phyloP scores from a whole-genome alignment of 2,113 vertebrate species.

The Diadophis punctatus region DNA sequence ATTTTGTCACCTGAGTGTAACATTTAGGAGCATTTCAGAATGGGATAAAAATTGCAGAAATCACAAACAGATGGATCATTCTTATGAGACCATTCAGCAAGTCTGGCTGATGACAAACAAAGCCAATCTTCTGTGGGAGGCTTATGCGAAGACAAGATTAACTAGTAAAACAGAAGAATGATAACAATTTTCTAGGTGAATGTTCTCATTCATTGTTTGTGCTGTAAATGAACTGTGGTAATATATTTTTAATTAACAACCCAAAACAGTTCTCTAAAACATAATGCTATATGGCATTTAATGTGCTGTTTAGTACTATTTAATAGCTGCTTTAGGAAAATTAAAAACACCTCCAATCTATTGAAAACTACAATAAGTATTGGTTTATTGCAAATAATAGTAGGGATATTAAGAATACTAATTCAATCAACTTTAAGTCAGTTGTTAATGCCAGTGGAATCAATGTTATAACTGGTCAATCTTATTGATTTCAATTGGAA shows the following conservation, averaged over 20 bases:
- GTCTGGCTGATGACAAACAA: background rate
- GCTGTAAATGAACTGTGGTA: background rate
- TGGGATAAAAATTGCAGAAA: background rate
- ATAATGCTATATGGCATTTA: background rate
- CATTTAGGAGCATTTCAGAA: background rate
- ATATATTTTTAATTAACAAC: background rate
- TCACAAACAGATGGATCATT: background rate
- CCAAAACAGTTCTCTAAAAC: too few species aligned
- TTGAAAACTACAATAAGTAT: background rate
- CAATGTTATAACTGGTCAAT: background rate
- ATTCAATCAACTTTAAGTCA: background rate
- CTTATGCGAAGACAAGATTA: background rate
- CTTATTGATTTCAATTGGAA: background rate
- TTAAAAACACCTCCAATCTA: background rate
- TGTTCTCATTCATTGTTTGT: background rate
- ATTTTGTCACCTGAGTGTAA: background rate
- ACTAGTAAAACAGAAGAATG: background rate
- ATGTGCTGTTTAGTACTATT: background rate
- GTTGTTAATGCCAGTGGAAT: background rate
- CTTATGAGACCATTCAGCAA: background rate
- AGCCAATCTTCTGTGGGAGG: background rate
- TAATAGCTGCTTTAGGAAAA: background rate
- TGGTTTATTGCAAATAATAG: background rate
- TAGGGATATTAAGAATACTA: background rate
- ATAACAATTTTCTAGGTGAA: background rate